Base-by-base conservation (phyloP, 2,113 vertebrate genomes). In the Neodontobutis hainanensis region DNA sequence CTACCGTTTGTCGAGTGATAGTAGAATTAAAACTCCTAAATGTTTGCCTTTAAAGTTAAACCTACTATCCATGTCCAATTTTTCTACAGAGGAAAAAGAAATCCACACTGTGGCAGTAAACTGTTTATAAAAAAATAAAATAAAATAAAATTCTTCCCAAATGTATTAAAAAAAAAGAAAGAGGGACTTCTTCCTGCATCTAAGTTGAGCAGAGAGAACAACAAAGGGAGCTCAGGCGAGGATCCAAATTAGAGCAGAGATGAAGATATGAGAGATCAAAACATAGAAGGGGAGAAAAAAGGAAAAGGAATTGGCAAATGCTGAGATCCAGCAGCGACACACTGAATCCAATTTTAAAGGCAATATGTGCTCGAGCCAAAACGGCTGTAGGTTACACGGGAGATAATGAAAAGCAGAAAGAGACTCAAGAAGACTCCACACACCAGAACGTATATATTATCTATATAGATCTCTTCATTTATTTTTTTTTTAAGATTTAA, bases 401-500 rank as follows among this genome's bases (percentile, higher is more conserved):
- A 55, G 43, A 70, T 71, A 55, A 66, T 62, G 49, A 68, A 77
- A 83, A 73, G 11, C 40, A 42, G n/a, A 79, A 61, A 59, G 15
- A 55, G 65, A 85, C 63, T 69, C 65, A 89, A 87, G 58, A 83
- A 88, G 74, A 82, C 81, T 65, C 81, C 66, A 88, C 73, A 82
- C 85, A 80, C 15, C 72, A 61, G 7, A 1, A 78, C 50, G 62
- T 87, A 70, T 85, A 78, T 68, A 70, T 55, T 79, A 74, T 74
- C 61, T 75, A 61, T 80, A 70, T 75, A 69, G 94, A 87, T 85
- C 83, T 89, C 61, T 86, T 91, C 76, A 87, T 92, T 91, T 92
- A 92, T 94, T 99, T 58, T 95, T 27, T 27, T 27, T 27, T 27
- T 94, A 95, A 96, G 97, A 95, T 92, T 93, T 93, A 93, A 96